Evolutionary conservation across 2,113 vertebrate genomes (phyloP), one percentile per base, ranked within the genome.

Genomic region (Otis tarda): DNA sequence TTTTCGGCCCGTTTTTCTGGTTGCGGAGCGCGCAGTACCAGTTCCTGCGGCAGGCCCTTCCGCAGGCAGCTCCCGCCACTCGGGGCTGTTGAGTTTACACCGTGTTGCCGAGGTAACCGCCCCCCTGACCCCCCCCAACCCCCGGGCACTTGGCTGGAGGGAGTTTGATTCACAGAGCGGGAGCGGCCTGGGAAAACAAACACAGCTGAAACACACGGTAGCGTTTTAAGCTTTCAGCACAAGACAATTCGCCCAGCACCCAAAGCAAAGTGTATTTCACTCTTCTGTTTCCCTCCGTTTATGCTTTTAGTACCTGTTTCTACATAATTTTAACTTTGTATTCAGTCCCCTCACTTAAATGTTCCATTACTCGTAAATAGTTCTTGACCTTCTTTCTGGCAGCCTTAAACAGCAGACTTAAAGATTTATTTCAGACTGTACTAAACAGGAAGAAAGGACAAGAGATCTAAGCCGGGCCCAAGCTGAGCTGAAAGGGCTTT

Each of bases 1-100:
- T 83, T 91, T 75, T 90, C 25, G 17, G 55, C 47, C 35, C 35
- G 50, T 82, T 96, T 85, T 77, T 39, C 67, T 2, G 47, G 11
- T 77, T 7, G 23, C 2, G 17, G 39, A 90, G 67, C 33, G 47
- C 52, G 7, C 14, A 23, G 73, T 47, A 67, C 67, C 68, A 14
- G 9, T 8, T 59, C 27, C 60, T 28, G 73, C 87, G 86, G 55
- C 49, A n/a, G 31, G 20, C 37, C 69, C 61, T 83, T 10, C 91
- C 86, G 57, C 49, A 14, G 31, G 59, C 60, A 5, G 23, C 39
- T 25, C 10, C 83, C 16, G 81, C 67, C 39, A 5, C 89, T 18
- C 25, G 17, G 67, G 81, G 65, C 91, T 59, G 93, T 16, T 97
- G 83, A 92, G 98, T 98, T 98, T 97, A 97, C 96, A 3, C 49